Evolutionary conservation across 2,888 invertebrate genomes (phyloP).

Genomic region (Drosophila pseudotalamancana): DNA sequence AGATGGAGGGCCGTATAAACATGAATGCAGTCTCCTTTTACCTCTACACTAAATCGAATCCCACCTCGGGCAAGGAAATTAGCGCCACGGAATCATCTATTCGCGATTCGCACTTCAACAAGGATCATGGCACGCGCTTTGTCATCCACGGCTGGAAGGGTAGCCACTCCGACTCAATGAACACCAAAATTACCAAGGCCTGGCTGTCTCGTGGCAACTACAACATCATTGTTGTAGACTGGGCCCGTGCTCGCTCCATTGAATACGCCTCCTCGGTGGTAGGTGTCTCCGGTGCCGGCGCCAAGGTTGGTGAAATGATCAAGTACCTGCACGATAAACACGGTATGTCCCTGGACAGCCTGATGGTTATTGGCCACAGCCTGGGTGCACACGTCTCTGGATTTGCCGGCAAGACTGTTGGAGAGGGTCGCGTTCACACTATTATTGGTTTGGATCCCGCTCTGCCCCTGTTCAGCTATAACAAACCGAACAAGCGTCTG

Average conservation of each 20-base stretch:
- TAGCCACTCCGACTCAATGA: conserved; percentile 84
- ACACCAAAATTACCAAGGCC: conserved; percentile 81
- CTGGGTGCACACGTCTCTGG: conserved; percentile 87
- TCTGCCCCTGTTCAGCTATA: conserved; percentile 71
- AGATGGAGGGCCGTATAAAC: conserved; percentile 31
- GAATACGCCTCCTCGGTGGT: conserved; percentile 86
- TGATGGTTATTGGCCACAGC: conserved; percentile 86
- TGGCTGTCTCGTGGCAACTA: conserved; percentile 86
- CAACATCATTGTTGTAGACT: conserved; percentile 87
- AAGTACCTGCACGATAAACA: conserved; percentile 84
- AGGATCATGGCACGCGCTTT: conserved; percentile 59
- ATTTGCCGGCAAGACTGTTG: conserved; percentile 86
- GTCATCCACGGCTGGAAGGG: conserved; percentile 87
- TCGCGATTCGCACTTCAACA: conserved; percentile 57
- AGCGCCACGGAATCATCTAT: conserved; percentile 34
- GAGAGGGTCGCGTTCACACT: conserved; percentile 85
- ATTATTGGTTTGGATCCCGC: conserved; percentile 85
- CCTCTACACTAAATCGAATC: conserved; percentile 73
- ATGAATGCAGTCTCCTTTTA: conserved; percentile 61
- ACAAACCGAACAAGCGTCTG: conserved; percentile 69
- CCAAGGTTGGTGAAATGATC: conserved; percentile 73
- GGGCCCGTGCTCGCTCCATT: conserved; percentile 86
- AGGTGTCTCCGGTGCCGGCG: conserved; percentile 73
- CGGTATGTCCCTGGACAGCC: conserved; percentile 84
- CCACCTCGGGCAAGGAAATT: conserved; percentile 49